A percentile compares a stretch with the other conserved stretches of the same genome.
Conservation (phyloP, 2,888 invertebrate species). For the Sphaeridia pumilis region DNA sequence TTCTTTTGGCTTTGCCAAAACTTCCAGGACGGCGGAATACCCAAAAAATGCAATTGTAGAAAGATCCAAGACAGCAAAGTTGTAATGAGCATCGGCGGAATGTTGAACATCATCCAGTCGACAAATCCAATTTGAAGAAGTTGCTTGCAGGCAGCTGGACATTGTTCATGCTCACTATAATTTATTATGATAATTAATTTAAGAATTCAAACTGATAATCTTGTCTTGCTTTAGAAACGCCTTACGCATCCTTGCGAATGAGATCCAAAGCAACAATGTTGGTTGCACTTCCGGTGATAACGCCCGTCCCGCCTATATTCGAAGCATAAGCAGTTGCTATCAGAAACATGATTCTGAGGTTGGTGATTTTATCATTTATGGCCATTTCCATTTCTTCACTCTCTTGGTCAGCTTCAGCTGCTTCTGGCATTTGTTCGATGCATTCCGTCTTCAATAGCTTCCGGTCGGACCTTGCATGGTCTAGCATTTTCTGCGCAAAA, state of each 20-base stretch:
- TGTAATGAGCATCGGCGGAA: conserved; percentile 26
- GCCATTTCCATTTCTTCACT: neutral
- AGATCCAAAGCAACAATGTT: conserved; percentile 30
- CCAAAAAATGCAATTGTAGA: conserved; percentile 31
- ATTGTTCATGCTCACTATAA: conserved; percentile 25
- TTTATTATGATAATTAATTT: neutral
- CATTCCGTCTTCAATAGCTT: no score
- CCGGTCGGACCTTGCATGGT: neutral
- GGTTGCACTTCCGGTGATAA: conserved; percentile 31
- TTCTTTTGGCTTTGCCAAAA: conserved; percentile 21
- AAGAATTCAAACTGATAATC: no score
- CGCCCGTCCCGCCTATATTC: conserved; percentile 33
- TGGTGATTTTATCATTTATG: conserved; percentile 20
- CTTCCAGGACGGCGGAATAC: conserved; percentile 20
- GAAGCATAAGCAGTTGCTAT: conserved; percentile 29
- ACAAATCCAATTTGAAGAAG: conserved; percentile 29
- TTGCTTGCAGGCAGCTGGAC: conserved; percentile 24
- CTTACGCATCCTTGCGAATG: conserved; percentile 33
- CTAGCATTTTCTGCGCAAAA: neutral
- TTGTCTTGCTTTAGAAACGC: neutral
- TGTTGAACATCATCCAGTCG: conserved; percentile 34
- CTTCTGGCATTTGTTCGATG: no score
- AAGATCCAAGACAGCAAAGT: conserved; percentile 26
- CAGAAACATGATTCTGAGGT: conserved; percentile 32
- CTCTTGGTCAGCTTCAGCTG: no score